Base-by-base conservation (phyloP, 2,888 invertebrate species). In the Tiphia femorata region DNA sequence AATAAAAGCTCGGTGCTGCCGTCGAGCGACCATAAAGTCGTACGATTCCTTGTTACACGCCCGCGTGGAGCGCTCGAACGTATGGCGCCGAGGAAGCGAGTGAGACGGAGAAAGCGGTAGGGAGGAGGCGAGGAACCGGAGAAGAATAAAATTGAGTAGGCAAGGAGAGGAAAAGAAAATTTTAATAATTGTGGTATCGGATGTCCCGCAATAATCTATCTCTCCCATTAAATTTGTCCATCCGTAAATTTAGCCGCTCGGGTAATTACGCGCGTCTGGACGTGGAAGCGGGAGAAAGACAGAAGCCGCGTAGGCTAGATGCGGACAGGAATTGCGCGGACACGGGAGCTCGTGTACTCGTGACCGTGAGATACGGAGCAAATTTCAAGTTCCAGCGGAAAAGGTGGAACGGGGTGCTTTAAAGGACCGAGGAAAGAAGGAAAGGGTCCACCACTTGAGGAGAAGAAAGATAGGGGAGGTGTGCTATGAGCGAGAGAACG, bases 31-130 rank as follows among this genome's bases (percentile, higher is more conserved):
- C 75, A 70, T 78, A 78, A 78, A 78, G 67, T 76, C 74, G 64
- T 64, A 68, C 67, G 71, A 77, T 77, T 76, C 73, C 77, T 79
- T 71, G 73, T 75, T 77, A 75, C 71, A 65, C 63, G 64, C 30
- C 57, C 63, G 57, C 44, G 59, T 44, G 57, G n/a, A 53, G 54
- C 25, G 25, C n/a, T n/a, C n/a, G n/a, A n/a, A n/a, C n/a, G n/a
- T n/a, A n/a, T n/a, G n/a, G n/a, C n/a, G n/a, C 33, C 33, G 12
- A n/a, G 33, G 33, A n/a, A n/a, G 46, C 25, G 23, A 50, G 38
- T 35, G 19, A 16, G 47, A 55, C 29, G 33, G 44, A 49, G 51
- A 30, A 37, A 41, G 57, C 54, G 37, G 35, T 35, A 42, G 29
- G 12, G 3, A 49, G 35, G 44, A 60, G 43, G 3, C 2, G 20